Base-by-base conservation (phyloP, 1,140 invertebrate genomes). In the Pogonus chalceus region DNA sequence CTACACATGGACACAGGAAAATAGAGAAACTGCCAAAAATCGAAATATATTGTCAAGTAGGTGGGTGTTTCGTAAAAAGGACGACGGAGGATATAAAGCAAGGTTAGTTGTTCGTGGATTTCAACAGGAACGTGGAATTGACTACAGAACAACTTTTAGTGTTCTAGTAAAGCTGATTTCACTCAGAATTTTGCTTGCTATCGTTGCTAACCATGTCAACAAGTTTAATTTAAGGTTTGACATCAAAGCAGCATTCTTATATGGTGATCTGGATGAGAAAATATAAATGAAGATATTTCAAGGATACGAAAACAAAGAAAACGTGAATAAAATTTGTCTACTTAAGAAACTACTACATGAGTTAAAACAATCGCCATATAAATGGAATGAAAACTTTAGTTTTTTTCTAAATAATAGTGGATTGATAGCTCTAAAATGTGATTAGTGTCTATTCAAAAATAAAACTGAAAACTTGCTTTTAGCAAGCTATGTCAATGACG, bases 261-360 rank as follows among this genome's bases (percentile, higher is more conserved):
- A 74, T 62, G 72, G 68, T 18, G 55, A 69, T 16, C 43, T 74
- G 18, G 55, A 67, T 24, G 71, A 74, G 57, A 58, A 60, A 14
- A 65, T 75, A 20, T 73, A 62, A 55, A 74, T 76, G 66, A 21
- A 58, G 53, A 60, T 65, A 53, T 71, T 73, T 43, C 35, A 68
- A 31, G 65, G 63, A 21, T 58, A 64, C 21, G 48, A 66, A 7
- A 52, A 67, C 10, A 39, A 43, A 1, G 22, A 12, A 18, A 51
- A 54, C n/a, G n/a, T n/a, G n/a, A n/a, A n/a, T n/a, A 50, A 53
- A 43, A 56, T 61, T 2, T 69, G 65, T 48, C 56, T 51, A 31
- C 51, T n/a, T 67, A 9, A 24, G 56, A 35, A 58, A 35, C 54
- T 52, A 1, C 26, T 67, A 16, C 66, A 68, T 52, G 66, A 64